Percentiles rank a stretch among this genome's conserved stretches.
Evolutionary conservation across 2,797 vertebrate species (phyloP).

Genomic region (Schizothorax lantsangensis): DNA sequence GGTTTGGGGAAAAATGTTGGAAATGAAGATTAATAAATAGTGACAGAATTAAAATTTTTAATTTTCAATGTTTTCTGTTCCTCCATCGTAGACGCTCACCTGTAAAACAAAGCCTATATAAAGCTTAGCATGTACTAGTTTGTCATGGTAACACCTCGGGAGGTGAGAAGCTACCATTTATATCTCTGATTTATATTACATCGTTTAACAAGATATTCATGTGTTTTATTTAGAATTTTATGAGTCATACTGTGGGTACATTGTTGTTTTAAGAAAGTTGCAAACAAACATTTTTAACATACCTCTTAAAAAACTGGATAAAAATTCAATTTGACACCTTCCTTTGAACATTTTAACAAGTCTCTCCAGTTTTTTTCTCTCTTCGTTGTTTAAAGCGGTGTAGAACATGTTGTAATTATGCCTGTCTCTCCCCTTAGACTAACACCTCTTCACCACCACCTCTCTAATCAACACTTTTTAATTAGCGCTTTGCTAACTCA

Average conservation of each 20-base stretch:
- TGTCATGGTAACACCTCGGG: background rate
- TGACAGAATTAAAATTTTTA: background rate
- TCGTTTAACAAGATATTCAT: background rate
- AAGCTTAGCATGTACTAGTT: background rate
- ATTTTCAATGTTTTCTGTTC: background rate
- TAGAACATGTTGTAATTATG: constrained; percentile 52
- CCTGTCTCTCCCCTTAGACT: constrained; percentile 39
- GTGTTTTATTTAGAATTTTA: background rate
- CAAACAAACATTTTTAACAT: background rate
- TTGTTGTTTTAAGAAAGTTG: background rate
- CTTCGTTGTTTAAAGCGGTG: constrained; percentile 20
- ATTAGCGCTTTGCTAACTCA: constrained; percentile 66
- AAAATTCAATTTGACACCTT: constrained; percentile 1
- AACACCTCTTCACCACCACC: constrained; percentile 55
- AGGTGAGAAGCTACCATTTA: background rate
- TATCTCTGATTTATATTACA: background rate
- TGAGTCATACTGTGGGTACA: background rate
- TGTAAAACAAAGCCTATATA: background rate
- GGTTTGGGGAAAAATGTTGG: background rate
- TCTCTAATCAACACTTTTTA: constrained; percentile 66
- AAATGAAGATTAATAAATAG: background rate
- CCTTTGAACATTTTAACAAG: constrained; percentile 23
- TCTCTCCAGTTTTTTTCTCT: constrained; percentile 37
- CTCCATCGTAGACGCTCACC: background rate
- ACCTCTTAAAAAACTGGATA: background rate